Conservation (phyloP, 92 coral and sea anemone species). For the Bergia puertoricense region DNA sequence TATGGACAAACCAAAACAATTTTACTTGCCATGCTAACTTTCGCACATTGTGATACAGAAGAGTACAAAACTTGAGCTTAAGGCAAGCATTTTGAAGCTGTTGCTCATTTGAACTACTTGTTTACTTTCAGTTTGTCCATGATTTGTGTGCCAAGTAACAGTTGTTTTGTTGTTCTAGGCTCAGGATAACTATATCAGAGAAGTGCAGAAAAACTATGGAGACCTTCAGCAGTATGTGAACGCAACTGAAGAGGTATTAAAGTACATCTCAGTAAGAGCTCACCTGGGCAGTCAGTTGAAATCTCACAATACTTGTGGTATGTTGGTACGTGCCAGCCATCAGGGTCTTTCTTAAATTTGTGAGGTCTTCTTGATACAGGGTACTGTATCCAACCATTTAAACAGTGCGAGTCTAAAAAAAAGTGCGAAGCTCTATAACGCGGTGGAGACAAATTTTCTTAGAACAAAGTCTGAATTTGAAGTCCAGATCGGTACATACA, state of each 20-base stretch:
- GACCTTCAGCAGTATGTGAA: constrained; percentile 71
- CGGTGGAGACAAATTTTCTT: too few relatives aligned
- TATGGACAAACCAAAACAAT: background rate
- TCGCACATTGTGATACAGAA: background rate
- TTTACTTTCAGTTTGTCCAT: background rate
- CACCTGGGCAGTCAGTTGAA: background rate
- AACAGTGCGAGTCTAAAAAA: too few relatives aligned
- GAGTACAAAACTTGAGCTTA: background rate
- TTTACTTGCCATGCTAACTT: background rate
- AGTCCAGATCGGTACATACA: too few relatives aligned
- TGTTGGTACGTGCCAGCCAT: too few relatives aligned
- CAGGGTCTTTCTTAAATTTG: too few relatives aligned
- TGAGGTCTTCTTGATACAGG: too few relatives aligned
- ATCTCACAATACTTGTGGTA: too few relatives aligned
- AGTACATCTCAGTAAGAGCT: background rate
- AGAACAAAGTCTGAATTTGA: too few relatives aligned
- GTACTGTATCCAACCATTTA: too few relatives aligned
- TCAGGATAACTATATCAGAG: constrained; percentile 70
- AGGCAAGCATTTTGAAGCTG: background rate
- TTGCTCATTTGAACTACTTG: background rate
- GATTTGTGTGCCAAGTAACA: background rate
- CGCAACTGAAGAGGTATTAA: constrained; percentile 83
- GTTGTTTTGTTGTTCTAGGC: constrained; percentile 48
- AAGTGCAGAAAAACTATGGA: constrained; percentile 53
- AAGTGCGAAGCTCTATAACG: too few relatives aligned